Evolutionary conservation across 1,140 invertebrate species (phyloP), one percentile per base, ranked within the genome.

Genomic region (Panagrolaimus sp.): DNA sequence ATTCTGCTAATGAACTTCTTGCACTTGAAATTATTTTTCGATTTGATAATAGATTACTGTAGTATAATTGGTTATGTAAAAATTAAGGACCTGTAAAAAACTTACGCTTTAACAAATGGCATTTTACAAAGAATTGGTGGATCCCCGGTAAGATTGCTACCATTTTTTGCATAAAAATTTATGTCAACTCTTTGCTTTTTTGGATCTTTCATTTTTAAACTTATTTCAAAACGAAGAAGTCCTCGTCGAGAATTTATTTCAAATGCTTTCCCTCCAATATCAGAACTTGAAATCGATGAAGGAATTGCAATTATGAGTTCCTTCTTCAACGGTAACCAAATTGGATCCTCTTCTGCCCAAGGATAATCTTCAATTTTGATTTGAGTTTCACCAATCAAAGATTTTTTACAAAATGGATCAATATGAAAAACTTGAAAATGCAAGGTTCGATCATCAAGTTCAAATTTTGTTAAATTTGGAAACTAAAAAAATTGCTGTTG

Each of bases 401-500:
- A 58, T 21, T 58, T 58, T 28, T 58, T 58, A 26, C 21, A 26
- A 21, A 58, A 58, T 4, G 52, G 21, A 26, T 58, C 52, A 21
- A 58, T n/a, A 24, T 58, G 52, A 26, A 26, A 58, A 1, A 58
- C 52, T 21, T 28, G 21, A 28, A 58, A 58, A 26, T 58, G 52
- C 10, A 58, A 28, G 15, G 28, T 58, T 4, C 52, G 52, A 28
- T 58, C 52, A 17, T 58, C 52, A 1, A 58, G 8, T 21, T 58
- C 52, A 28, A 58, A 58, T 58, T 58, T 58, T n/a, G 52, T 58
- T 4, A 58, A 21, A 58, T 58, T 58, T 58, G 52, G 52, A 28
- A 58, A 58, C 52, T 58, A 14, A 58, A 58, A 58, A 58, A 26
- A 12, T 10, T 26, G 1, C 2, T n/a, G 5, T 2, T 58, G 17